Conservation (phyloP, 2,797 vertebrate species). For the Siniperca undulata region DNA sequence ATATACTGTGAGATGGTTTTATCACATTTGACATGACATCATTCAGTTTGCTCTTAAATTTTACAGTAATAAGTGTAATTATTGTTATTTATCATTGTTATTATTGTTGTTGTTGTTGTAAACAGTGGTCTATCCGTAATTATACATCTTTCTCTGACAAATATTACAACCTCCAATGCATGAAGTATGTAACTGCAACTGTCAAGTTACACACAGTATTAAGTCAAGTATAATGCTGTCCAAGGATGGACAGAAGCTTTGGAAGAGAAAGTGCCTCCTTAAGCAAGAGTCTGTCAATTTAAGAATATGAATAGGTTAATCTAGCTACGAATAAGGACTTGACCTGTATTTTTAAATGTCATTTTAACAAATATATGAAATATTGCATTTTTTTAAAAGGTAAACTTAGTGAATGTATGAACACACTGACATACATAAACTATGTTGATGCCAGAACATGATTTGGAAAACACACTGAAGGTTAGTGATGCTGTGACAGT, state of each 20-base stretch:
- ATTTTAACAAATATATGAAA: slow-evolving; percentile 55
- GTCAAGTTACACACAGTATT: slow-evolving; percentile 57
- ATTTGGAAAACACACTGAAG: slow-evolving; percentile 56
- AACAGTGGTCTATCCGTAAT: slow-evolving; percentile 73
- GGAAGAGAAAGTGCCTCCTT: slow-evolving; percentile 58
- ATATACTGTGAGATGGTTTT: slow-evolving; percentile 47
- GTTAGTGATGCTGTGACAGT: slow-evolving; percentile 53
- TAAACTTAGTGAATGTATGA: slow-evolving; percentile 52
- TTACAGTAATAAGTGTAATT: slow-evolving; percentile 72
- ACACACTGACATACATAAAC: slow-evolving; percentile 45
- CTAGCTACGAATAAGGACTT: slow-evolving; percentile 31
- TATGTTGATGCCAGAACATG: slow-evolving; percentile 45
- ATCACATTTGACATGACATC: slow-evolving; percentile 80
- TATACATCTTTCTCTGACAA: slow-evolving; percentile 46
- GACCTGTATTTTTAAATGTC: slow-evolving; percentile 56
- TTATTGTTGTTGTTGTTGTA: slow-evolving; percentile 71
- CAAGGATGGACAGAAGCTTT: slow-evolving; percentile 53
- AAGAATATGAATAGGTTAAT: slow-evolving; percentile 46
- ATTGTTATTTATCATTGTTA: slow-evolving; percentile 34
- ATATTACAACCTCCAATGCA: slow-evolving; percentile 56
- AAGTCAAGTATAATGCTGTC: slow-evolving; percentile 68
- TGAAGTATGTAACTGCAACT: slow-evolving; percentile 46
- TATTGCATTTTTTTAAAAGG: slow-evolving; percentile 64
- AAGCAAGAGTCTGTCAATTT: slow-evolving; percentile 52
- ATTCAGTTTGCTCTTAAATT: slow-evolving; percentile 70